Evolutionary conservation across 2,113 vertebrate species (phyloP), one percentile per base, ranked within the genome.

Genomic region (Sardina pilchardus): DNA sequence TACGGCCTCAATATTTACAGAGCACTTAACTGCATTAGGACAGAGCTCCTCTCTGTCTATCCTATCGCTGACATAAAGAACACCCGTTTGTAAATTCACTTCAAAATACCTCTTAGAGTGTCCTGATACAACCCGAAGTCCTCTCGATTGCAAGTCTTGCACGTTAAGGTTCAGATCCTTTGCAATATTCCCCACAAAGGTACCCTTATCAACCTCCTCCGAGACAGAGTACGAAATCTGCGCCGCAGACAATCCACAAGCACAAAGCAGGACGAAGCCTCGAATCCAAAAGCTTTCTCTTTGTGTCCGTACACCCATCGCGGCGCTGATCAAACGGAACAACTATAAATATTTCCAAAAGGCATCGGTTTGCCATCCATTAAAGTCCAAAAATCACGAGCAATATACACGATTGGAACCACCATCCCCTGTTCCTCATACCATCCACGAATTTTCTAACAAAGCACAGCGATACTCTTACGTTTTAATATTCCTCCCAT

Each of bases 191-290:
- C 88, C 88, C 21, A 89, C 81, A 6, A 92, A 84, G 4, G 92
- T 86, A 42, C 93, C 94, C 16, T 53, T 53, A 53, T 53, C 50
- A 4, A 53, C 50, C 80, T 94, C 94, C 84, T 94, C 94, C 6
- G 90, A 90, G 78, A 94, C 81, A 0, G 91, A 91, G 84, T 92
- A 93, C 0, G 92, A 89, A n/a, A 93, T 83, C 88, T 92, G 92
- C 53, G 91, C 89, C 1, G 81, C 59, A 48, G 83, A 88, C 45
- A 82, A 85, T 82, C 78, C 82, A 16, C 39, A 83, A 48, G 91
- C 83, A 92, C 88, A 91, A 92, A 94, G 88, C 83, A 91, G 80
- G 80, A 88, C 87, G 82, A 89, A 85, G 85, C 48, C 85, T n/a
- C 82, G 43, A 50, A 90, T 87, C 90, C 86, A 89, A 45, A 21